Percentiles rank a stretch among this genome's conserved stretches.
These are phyloP conservation scores for Setophaga petechia DNA, from an alignment of 2,113 vertebrate species.

Conservation along the genomic window DNA sequence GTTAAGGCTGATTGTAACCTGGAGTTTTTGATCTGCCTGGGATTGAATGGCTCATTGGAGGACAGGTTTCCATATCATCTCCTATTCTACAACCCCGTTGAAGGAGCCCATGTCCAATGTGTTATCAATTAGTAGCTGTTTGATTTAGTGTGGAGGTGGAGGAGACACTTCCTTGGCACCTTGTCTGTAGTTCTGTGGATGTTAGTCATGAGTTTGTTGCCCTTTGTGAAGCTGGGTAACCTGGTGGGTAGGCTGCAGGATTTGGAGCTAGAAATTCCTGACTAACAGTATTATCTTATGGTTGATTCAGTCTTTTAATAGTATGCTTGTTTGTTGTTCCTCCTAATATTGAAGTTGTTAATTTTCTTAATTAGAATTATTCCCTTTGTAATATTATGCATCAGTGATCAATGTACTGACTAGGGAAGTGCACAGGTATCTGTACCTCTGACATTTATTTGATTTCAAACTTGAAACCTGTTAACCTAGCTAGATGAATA, in stretches of 20 bases:
- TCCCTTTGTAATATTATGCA: not conserved
- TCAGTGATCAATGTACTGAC: not conserved
- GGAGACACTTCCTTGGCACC: not conserved
- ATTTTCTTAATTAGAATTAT: not conserved
- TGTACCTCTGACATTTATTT: not conserved
- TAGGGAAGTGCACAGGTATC: not conserved
- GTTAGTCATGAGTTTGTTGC: not conserved
- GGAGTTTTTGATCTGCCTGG: not conserved
- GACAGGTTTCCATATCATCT: not conserved
- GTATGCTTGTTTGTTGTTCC: not conserved
- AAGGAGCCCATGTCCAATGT: accelerated
- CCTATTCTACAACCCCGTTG: accelerated
- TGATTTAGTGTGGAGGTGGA: not conserved
- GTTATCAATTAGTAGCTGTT: too few relatives aligned
- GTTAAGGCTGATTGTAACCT: not conserved
- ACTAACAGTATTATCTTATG: not conserved
- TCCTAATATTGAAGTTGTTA: not conserved
- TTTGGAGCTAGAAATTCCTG: not conserved
- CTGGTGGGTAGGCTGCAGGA: not conserved
- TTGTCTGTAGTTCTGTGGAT: not conserved
- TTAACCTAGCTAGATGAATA: not conserved
- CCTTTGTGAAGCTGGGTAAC: not conserved
- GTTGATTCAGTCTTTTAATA: not conserved
- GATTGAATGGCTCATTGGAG: not conserved
- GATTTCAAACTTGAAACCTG: not conserved